Percentiles rank a stretch among this genome's conserved stretches.
These are phyloP conservation scores for Monomorium pharaonis DNA, from an alignment of 1,140 invertebrate genomes.

Conservation along the genomic window DNA sequence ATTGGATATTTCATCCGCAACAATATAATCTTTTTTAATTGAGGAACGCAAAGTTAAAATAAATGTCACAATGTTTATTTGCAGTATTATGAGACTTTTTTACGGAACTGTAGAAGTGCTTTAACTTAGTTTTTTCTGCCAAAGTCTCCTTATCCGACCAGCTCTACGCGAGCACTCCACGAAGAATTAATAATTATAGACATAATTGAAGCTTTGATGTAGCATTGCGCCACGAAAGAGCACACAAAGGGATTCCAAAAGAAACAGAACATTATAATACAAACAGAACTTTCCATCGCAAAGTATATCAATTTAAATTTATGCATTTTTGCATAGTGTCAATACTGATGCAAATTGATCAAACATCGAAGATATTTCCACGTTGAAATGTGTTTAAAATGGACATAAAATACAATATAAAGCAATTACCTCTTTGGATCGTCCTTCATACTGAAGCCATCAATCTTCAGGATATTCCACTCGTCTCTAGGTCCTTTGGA, in stretches of 20 bases:
- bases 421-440: slow-evolving; percentile 94
- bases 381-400: not conserved
- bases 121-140: slow-evolving; percentile 7
- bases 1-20: too few relatives aligned
- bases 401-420: not conserved
- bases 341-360: not conserved
- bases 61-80: not conserved
- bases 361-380: not conserved
- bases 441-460: slow-evolving; percentile 92
- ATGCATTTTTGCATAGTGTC: not conserved
- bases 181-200: slow-evolving; percentile 77
- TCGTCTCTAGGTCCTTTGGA: slow-evolving; percentile 92
- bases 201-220: slow-evolving; percentile 77
- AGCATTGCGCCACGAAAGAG: slow-evolving; percentile 14
- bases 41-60: not conserved
- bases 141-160: not conserved
- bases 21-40: not conserved
- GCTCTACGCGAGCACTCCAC: slow-evolving; percentile 13
- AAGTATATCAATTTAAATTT: slow-evolving; percentile 1
- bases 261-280: slow-evolving; percentile 45
- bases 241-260: slow-evolving; percentile 9
- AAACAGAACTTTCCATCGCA: not conserved
- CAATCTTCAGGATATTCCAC: slow-evolving; percentile 95
- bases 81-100: not conserved
- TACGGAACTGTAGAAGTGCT: not conserved